Base-by-base conservation (phyloP, 2,888 invertebrate genomes). In the Pheosia tremula region DNA sequence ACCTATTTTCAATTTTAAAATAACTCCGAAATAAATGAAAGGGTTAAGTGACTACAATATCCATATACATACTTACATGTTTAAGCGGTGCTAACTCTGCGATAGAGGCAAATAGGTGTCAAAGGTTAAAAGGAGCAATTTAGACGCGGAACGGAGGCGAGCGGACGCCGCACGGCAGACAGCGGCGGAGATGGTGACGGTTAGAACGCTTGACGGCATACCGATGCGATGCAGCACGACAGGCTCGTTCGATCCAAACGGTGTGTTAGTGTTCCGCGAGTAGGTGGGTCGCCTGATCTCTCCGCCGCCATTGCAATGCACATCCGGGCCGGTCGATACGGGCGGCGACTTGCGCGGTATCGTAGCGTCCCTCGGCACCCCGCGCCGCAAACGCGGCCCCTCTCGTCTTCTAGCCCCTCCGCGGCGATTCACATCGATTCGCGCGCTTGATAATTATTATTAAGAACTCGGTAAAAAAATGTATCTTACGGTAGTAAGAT, bases 251-350 rank as follows among this genome's bases (percentile, higher is more conserved):
- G 75, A 77, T 74, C 70, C 64, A 69, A 80, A 76, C 75, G 77
- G 69, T 71, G 74, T 71, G 78, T 77, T 78, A 73, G 77, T 82
- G 78, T 82, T 84, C 81, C 81, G 82, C 80, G 79, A 82, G 83
- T 83, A 86, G 86, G 85, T 85, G 81, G 83, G 83, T 81, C 84
- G 88, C 75, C 76, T 82, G 90, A 88, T 90, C 87, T 89, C 89
- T 86, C 85, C 82, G 83, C 66, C 85, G 81, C 84, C 83, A 86
- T 86, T 83, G 89, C 90, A 81, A 86, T 90, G 91, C 91, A 91
- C 87, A 91, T 90, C 91, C 91, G 91, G 90, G 87, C 85, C 90
- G 92, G 92, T 93, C 93, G 93, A 92, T 93, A 93, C 88, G 80
- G 81, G 76, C 82, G 83, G 79, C 88, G 92, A 92, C 89, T 91